phyloP scores from a whole-genome alignment of 2,113 vertebrate genomes.

The Tamias sibiricus region DNA sequence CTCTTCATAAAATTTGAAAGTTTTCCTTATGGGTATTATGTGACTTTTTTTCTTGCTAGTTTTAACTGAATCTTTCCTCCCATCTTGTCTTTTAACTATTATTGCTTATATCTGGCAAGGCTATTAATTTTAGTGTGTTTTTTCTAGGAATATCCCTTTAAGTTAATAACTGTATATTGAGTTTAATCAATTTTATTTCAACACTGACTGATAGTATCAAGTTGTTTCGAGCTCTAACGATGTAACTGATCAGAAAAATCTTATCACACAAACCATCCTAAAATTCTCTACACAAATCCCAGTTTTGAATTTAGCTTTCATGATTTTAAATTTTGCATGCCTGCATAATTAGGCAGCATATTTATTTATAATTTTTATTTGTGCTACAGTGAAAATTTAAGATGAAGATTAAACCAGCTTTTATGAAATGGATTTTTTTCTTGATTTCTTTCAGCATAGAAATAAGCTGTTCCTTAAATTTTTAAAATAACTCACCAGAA shows the following conservation, averaged over 20 bases:
- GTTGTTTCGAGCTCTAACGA: not conserved
- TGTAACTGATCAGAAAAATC: not conserved
- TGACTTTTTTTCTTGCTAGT: not conserved
- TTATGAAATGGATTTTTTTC: not conserved
- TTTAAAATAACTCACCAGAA: conserved; percentile 55
- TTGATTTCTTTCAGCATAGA: not conserved
- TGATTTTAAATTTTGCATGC: conserved; percentile 22
- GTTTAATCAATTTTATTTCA: not conserved
- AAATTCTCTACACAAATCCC: not conserved
- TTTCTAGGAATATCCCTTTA: not conserved
- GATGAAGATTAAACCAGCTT: not conserved
- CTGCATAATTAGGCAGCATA: not conserved
- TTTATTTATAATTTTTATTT: conserved; percentile 44
- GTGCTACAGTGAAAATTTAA: conserved; percentile 12
- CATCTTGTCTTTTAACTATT: not conserved
- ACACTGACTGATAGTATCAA: not conserved
- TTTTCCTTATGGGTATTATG: not conserved
- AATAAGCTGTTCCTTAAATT: conserved; percentile 18
- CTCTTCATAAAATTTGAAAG: not conserved
- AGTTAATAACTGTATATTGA: not conserved
- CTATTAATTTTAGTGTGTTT: not conserved
- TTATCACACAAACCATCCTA: not conserved
- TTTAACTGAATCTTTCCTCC: not conserved
- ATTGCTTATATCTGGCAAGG: not conserved
- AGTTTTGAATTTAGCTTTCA: conserved; percentile 7